Evolutionary conservation across 1,140 invertebrate genomes (phyloP).

Genomic region (Hirudo medicinalis): DNA sequence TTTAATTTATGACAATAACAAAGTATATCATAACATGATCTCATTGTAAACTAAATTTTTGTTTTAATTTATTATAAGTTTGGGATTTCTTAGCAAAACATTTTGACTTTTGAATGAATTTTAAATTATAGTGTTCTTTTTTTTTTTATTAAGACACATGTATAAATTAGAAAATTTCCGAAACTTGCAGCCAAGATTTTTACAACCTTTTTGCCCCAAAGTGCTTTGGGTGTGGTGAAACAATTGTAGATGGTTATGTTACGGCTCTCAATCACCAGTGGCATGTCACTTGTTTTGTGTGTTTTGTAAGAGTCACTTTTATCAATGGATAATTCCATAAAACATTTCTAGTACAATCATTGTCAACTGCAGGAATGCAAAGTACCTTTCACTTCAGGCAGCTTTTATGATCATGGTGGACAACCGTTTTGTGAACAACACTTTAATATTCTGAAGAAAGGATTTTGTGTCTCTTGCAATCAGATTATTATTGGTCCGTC

Average conservation of each 20-base stretch:
- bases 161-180: no score
- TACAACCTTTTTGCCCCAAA: slow-evolving; percentile 68
- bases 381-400: slow-evolving; percentile 84
- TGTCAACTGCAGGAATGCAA: slow-evolving; percentile 67
- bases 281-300: slow-evolving; percentile 99
- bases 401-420: slow-evolving; percentile 94
- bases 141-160: no score
- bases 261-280: slow-evolving; percentile 90
- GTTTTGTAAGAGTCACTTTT: slow-evolving; percentile 47
- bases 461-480: slow-evolving; percentile 88
- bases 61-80: no score
- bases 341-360: no score
- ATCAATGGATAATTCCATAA: no score
- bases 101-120: no score
- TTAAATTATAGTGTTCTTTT: no score
- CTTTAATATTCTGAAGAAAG: slow-evolving; percentile 93
- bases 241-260: slow-evolving; percentile 98
- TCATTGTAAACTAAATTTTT: no score
- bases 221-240: slow-evolving; percentile 64
- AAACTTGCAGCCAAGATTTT: slow-evolving; percentile 80
- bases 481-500: slow-evolving; percentile 85
- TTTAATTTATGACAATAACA: no score
- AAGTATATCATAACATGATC: no score
- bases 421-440: slow-evolving; percentile 93
- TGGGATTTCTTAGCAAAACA: no score